Evolutionary conservation across 2,888 invertebrate genomes (phyloP).

Genomic region (Orthosia gothica): DNA sequence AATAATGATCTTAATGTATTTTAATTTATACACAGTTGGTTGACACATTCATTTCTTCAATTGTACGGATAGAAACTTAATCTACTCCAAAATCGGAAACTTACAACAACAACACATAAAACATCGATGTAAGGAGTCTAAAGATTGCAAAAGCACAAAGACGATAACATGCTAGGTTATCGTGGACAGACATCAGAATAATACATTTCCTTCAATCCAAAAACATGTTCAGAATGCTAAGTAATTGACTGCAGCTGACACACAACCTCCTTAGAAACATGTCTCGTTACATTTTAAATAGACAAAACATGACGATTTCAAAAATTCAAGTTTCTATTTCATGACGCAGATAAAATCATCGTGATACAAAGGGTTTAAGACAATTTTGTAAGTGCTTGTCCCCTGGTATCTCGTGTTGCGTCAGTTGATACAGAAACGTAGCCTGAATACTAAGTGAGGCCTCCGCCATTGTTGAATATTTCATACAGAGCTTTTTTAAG

Average conservation of each 20-base stretch:
- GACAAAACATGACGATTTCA: constrained; percentile 55
- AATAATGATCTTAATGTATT: not conserved
- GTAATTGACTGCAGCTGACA: constrained; percentile 49
- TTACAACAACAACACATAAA: constrained; percentile 41
- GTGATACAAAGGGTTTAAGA: constrained; percentile 62
- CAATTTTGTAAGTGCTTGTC: constrained; percentile 65
- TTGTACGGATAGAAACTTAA: constrained; percentile 18
- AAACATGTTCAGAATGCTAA: constrained; percentile 55
- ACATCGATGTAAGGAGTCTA: constrained; percentile 35
- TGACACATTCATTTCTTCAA: constrained; percentile 10
- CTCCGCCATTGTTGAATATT: constrained; percentile 81
- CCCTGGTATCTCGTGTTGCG: constrained; percentile 78
- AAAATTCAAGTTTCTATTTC: constrained; percentile 64
- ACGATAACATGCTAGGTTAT: constrained; percentile 57
- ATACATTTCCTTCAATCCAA: constrained; percentile 56
- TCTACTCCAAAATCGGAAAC: constrained; percentile 30
- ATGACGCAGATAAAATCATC: constrained; percentile 67
- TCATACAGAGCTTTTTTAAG: constrained; percentile 76
- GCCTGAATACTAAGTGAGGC: constrained; percentile 85
- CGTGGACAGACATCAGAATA: constrained; percentile 50
- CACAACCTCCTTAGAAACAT: constrained; percentile 39
- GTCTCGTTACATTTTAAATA: constrained; percentile 60
- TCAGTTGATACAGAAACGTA: constrained; percentile 78
- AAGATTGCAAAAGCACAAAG: constrained; percentile 53
- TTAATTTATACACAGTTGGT: not conserved